These are phyloP conservation scores for Agraylea sexmaculata DNA, from an alignment of 1,140 invertebrate genomes.

Conservation along the genomic window DNA sequence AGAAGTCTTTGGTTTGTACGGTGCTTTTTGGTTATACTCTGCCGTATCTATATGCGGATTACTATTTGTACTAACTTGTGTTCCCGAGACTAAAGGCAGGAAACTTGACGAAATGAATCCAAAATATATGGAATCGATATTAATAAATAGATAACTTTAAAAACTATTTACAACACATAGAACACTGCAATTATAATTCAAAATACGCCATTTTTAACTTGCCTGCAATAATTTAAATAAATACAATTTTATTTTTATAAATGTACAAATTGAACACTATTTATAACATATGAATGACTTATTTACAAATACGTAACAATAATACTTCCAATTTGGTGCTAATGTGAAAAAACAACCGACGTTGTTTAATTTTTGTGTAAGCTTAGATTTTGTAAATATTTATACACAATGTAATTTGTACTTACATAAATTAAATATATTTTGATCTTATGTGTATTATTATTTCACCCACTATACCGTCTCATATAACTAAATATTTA, in stretches of 20 bases:
- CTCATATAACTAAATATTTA: too few relatives aligned
- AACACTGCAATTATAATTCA: not conserved
- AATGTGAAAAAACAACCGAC: too few relatives aligned
- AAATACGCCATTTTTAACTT: not conserved
- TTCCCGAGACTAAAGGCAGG: slow-evolving; percentile 83
- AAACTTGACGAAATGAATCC: slow-evolving; percentile 80
- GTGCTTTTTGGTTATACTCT: slow-evolving; percentile 82
- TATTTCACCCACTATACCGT: too few relatives aligned
- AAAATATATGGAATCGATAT: slow-evolving; percentile 45
- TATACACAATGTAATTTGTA: too few relatives aligned
- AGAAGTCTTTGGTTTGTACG: slow-evolving; percentile 60
- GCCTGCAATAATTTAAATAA: not conserved
- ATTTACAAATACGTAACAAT: too few relatives aligned
- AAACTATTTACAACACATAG: not conserved
- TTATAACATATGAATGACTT: too few relatives aligned
- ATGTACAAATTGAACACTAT: not conserved
- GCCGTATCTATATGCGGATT: slow-evolving; percentile 70
- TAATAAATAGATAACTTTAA: slow-evolving; percentile 28
- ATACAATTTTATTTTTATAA: not conserved
- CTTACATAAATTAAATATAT: too few relatives aligned
- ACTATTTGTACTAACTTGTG: slow-evolving; percentile 71
- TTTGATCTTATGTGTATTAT: too few relatives aligned
- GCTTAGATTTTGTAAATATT: too few relatives aligned
- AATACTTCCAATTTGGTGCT: too few relatives aligned
- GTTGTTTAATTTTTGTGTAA: too few relatives aligned